A percentile compares a stretch with the other conserved stretches of the same genome.
These are phyloP conservation scores for Butorides virescens DNA, from an alignment of 2,113 vertebrate genomes.

Conservation along the genomic window DNA sequence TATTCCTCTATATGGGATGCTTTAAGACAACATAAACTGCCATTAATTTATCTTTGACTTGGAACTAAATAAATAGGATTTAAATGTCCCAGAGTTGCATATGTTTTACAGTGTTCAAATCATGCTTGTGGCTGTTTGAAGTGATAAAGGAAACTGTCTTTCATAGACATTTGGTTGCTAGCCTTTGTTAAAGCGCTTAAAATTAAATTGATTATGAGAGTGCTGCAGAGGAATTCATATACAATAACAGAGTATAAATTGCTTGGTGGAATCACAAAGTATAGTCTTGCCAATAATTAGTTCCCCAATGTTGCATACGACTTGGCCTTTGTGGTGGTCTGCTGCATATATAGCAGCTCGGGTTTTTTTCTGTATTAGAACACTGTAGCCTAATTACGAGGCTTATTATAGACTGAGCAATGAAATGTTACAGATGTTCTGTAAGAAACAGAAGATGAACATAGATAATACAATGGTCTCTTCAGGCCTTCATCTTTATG, in stretches of 20 bases:
- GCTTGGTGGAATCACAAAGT: background rate
- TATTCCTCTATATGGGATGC: background rate
- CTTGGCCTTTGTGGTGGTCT: background rate
- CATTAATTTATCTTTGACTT: background rate
- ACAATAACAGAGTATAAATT: background rate
- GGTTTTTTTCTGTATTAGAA: background rate
- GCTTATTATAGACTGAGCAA: background rate
- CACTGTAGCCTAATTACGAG: background rate
- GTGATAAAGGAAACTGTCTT: background rate
- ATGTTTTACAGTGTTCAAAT: background rate
- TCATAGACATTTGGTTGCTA: background rate
- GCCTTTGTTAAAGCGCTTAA: background rate
- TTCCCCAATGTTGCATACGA: background rate
- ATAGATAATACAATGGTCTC: background rate
- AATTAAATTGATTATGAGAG: background rate
- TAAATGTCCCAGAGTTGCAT: background rate
- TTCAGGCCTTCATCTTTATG: background rate
- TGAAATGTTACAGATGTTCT: background rate
- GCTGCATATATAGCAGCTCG: background rate
- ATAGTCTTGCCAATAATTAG: constrained; percentile 1
- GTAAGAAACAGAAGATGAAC: background rate
- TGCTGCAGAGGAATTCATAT: background rate
- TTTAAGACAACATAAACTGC: background rate
- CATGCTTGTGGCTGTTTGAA: background rate
- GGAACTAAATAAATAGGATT: background rate